These are phyloP conservation scores for Mantis religiosa DNA, from an alignment of 2,888 invertebrate genomes.

Conservation along the genomic window DNA sequence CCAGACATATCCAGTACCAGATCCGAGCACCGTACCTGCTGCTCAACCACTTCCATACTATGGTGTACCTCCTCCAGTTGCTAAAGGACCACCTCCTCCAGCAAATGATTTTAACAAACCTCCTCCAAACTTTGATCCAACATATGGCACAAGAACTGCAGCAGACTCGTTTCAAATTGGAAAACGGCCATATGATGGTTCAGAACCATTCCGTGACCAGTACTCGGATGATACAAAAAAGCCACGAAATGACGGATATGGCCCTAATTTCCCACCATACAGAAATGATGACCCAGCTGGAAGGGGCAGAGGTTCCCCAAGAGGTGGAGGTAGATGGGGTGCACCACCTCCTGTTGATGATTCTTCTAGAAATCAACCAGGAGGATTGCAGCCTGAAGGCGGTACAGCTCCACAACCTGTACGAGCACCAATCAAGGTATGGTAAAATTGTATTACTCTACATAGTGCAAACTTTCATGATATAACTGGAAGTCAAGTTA, in stretches of 20 bases:
- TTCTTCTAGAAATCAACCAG: neutral
- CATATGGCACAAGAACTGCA: neutral
- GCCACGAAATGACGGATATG: neutral
- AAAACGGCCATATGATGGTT: slow-evolving; percentile 7
- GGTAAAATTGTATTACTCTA: neutral
- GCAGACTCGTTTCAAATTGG: slow-evolving; percentile 3
- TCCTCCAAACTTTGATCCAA: slow-evolving; percentile 10
- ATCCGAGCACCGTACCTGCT: neutral
- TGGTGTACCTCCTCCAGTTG: slow-evolving; percentile 12
- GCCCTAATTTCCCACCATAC: neutral
- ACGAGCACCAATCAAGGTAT: neutral
- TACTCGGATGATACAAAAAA: neutral
- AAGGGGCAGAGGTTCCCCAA: slow-evolving; percentile 7
- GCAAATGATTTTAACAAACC: slow-evolving; percentile 17
- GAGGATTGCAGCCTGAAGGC: neutral
- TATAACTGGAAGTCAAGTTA: too few relatives aligned
- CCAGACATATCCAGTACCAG: neutral
- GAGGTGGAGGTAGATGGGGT: slow-evolving; percentile 14
- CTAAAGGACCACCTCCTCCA: neutral
- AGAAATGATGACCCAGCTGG: neutral
- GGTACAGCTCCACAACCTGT: neutral
- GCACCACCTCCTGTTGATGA: neutral
- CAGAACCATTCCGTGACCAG: neutral
- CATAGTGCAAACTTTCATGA: neutral
- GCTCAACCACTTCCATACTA: neutral